Base-by-base conservation (phyloP, 2,888 invertebrate species). In the Caenorhabditis sp. region DNA sequence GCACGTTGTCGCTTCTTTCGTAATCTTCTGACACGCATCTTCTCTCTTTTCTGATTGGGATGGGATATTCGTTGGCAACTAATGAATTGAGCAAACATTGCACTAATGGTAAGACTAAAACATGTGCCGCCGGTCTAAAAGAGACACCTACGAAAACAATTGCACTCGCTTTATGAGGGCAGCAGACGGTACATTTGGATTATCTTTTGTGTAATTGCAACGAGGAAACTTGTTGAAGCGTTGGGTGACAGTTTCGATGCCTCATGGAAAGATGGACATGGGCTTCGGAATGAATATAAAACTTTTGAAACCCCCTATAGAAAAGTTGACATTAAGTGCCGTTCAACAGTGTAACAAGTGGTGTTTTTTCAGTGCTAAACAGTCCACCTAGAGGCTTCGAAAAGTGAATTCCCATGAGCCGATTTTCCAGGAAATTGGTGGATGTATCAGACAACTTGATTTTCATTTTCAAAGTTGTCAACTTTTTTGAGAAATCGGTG, bases 81-180 rank as follows among this genome's bases (percentile, higher is more conserved):
- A 77, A 77, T 77, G 77, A 77, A 77, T 77, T 69, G 69, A 61
- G 77, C 77, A 77, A 77, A 77, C 41, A 77, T 69, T 77, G 77
- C 69, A 77, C 77, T 77, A 77, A 77, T 77, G 77, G 77, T 38
- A 41, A 19, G 59, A 59, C 49, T 49, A 54, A 51, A 61, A 68
- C 77, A 70, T 77, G 69, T 69, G 77, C 69, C 69, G 77, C 66
- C 59, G 24, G 35, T 24, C 41, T 38, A 38, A 38, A 12, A 38
- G 38, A 38, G 54, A 68, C 76, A 59, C 59, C 61, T 76, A 68
- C 41, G 61, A 76, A 76, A 76, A 76, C 76, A 76, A 69, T 76
- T 54, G 54, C 26, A 3, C 14, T 54, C 49, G 49, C 35, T 35
- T n/a, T 41, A 28, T 31, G 14, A 28, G 54, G 41, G 49, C 49